phyloP scores from a whole-genome alignment of 35 echinoderm and acorn worm genomes.

The Apostichopus californicus region DNA sequence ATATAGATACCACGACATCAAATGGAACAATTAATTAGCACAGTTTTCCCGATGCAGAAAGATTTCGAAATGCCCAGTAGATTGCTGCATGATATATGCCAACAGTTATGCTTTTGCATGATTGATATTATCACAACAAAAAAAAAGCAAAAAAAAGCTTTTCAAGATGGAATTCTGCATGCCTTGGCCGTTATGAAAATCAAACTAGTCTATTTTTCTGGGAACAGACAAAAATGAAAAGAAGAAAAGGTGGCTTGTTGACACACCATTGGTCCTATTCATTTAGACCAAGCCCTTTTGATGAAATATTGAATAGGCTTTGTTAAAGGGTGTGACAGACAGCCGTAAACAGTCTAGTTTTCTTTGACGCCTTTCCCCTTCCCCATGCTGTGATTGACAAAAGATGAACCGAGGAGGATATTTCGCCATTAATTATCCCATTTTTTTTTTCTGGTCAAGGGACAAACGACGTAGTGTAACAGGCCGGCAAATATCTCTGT shows the following conservation, averaged over 20 bases:
- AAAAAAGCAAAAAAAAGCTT: not conserved
- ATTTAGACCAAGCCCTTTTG: not conserved
- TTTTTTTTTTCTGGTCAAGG: not conserved
- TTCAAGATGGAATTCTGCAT: not conserved
- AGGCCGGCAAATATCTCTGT: too few relatives aligned
- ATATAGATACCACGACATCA: too few relatives aligned
- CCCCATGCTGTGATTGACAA: slow-evolving; percentile 32
- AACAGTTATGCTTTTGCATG: slow-evolving; percentile 47
- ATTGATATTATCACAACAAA: slow-evolving; percentile 21
- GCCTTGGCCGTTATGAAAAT: slow-evolving; percentile 22
- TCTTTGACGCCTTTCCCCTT: slow-evolving; percentile 16
- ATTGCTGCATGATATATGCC: not conserved
- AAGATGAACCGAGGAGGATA: slow-evolving; percentile 17
- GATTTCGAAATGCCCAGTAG: not conserved
- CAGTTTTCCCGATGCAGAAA: too few relatives aligned
- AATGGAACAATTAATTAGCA: too few relatives aligned
- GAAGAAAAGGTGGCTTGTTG: slow-evolving; percentile 47
- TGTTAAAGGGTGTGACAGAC: slow-evolving; percentile 43
- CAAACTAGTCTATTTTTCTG: not conserved
- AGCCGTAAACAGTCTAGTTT: slow-evolving; percentile 44
- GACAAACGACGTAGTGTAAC: slow-evolving; percentile 25
- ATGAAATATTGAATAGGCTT: not conserved
- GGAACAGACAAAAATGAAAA: slow-evolving; percentile 25
- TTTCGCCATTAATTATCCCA: slow-evolving; percentile 26
- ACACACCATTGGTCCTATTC: slow-evolving; percentile 33